Conservation (phyloP, 2,797 vertebrate species). For the Channa striata region DNA sequence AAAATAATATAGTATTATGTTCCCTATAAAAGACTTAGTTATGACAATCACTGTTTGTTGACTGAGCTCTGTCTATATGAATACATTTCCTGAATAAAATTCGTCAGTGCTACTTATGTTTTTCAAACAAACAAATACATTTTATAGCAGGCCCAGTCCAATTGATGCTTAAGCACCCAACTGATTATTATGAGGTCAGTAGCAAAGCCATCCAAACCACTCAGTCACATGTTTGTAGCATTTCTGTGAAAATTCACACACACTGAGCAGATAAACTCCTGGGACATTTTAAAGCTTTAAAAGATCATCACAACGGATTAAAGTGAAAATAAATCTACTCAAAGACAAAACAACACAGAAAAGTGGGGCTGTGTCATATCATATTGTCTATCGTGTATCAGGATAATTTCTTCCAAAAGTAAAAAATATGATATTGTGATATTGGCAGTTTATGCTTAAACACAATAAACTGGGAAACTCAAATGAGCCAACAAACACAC, state of each 20-base stretch:
- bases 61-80: constrained; percentile 30
- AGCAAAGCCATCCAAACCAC: constrained; percentile 20
- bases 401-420: too few species aligned
- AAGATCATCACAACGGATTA: constrained; percentile 22
- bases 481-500: too few species aligned
- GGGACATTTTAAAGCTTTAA: neutral
- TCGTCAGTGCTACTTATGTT: constrained; percentile 20
- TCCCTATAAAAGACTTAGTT: constrained; percentile 71
- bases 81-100: constrained; percentile 25
- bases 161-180: constrained; percentile 10
- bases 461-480: too few species aligned
- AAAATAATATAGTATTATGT: constrained; percentile 13
- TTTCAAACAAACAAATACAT: constrained; percentile 29
- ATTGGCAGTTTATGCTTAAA: too few species aligned
- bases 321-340: constrained; percentile 35
- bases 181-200: constrained; percentile 3
- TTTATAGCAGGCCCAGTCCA: constrained; percentile 7
- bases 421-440: too few species aligned
- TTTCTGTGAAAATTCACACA: constrained; percentile 17
- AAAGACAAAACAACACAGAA: neutral
- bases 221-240: constrained; percentile 12
- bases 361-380: too few species aligned
- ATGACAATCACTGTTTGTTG: constrained; percentile 64
- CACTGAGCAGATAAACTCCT: constrained; percentile 20
- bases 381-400: too few species aligned